A percentile compares a stretch with the other conserved stretches of the same genome.
These are phyloP conservation scores for Rhyacophila evoluta DNA, from an alignment of 2,888 invertebrate genomes.

Conservation along the genomic window DNA sequence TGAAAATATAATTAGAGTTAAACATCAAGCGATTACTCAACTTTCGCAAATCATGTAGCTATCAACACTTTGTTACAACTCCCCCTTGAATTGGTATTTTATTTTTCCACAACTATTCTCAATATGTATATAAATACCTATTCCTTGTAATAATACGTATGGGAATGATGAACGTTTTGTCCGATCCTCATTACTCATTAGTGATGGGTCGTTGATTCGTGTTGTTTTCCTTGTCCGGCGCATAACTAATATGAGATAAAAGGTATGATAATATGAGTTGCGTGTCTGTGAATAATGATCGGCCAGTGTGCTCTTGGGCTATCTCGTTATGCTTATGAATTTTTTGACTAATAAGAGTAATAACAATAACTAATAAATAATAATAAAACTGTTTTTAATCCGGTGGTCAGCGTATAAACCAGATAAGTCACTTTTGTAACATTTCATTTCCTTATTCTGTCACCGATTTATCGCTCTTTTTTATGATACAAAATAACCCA, in stretches of 20 bases:
- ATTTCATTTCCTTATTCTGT: no score
- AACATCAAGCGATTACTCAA: background rate
- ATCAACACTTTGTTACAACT: background rate
- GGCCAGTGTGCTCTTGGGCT: background rate
- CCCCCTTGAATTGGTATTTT: background rate
- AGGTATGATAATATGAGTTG: background rate
- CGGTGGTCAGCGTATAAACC: background rate
- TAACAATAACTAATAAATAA: background rate
- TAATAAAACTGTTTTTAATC: background rate
- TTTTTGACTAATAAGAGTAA: background rate
- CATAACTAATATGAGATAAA: background rate
- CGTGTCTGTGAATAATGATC: slow-evolving; percentile 1
- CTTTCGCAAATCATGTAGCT: background rate
- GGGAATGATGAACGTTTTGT: slow-evolving; percentile 9
- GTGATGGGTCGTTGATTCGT: slow-evolving; percentile 1
- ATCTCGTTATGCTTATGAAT: background rate
- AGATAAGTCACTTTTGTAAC: background rate
- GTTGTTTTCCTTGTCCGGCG: background rate
- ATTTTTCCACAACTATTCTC: background rate
- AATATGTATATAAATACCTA: background rate
- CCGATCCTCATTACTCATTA: background rate
- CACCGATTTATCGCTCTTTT: no score
- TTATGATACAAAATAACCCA: no score
- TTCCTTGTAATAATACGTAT: background rate
- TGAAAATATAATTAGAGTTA: no score